Base-by-base conservation (phyloP, 2,797 vertebrate genomes). In the Acanthiza pusilla region DNA sequence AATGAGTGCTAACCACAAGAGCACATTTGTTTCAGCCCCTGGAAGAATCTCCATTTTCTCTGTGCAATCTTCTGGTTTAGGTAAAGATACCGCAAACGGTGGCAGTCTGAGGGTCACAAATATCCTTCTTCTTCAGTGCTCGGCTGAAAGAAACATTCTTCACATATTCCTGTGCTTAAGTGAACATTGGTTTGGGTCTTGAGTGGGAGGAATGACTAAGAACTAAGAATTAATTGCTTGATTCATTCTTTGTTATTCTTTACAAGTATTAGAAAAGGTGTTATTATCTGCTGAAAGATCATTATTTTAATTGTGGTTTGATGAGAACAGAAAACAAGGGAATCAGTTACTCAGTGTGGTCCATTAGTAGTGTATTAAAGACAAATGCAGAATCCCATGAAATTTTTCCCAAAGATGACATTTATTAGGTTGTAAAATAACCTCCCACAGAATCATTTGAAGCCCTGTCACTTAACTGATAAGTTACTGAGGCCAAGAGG, bases 391-490 rank as follows among this genome's bases (percentile, higher is more conserved):
- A 71, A 71, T 82, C n/a, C 40, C 10, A 42, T 29, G 25, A 79
- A 90, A 18, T 54, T 51, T 47, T 91, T 87, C 61, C 25, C 25
- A 43, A 76, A 85, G 16, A 75, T 63, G 88, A 79, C 63, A 17
- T 94, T 87, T 93, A 93, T 80, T 85, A 77, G 38, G 57, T 71
- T 85, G 51, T 88, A 85, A 95, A 96, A 86, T 25, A 92, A 17
- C 32, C 16, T 95, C 45, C 74, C 76, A 73, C 36, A 80, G 83
- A 88, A 89, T 12, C n/a, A 36, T 70, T 43, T 51, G 61, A 78
- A 76, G 32, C 45, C 36, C 32, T 84, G 40, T 71, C 71, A 54
- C 58, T 90, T 77, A 65, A 73, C 14, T 36, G 76, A 23, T 62
- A 86, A 60, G 47, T 76, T 87, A 70, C 48, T 50, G 53, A 95